Base-by-base conservation (phyloP, 30 jellyfish, hydroid and myxozoan species). In the Hydractinia echinata region DNA sequence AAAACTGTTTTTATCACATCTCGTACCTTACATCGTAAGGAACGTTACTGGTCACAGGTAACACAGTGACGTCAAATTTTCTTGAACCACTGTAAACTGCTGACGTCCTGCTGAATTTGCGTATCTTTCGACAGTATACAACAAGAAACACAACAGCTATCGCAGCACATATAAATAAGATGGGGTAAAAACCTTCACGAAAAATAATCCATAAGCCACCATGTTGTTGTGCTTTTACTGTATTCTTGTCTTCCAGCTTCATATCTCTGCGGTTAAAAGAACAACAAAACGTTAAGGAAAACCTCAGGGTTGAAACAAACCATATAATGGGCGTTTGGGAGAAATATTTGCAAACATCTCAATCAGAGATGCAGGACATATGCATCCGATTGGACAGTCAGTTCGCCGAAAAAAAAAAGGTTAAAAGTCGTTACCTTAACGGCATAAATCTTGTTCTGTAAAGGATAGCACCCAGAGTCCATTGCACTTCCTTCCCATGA, bases 401-500 rank as follows among this genome's bases (percentile, higher is more conserved):
- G 81, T 15, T 19, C 81, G 3, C 0, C 67, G 5, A n/a, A 7
- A n/a, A n/a, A 71, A 9, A 71, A 13, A 55, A 6, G 0, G 13
- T 71, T 5, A n/a, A 8, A 8, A 49, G 39, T 13, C 49, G n/a
- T 10, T 81, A 90, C 97, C 95, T 90, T 55, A 90, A 70, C 18
- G 97, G 95, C 93, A 90, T 85, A 83, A 90, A 90, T 69, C 97
- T 77, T 7, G 97, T 85, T 81, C 97, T 81, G 67, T 91, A 91
- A 14, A 91, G 89, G 81, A 91, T 77, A 7, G 97, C 97, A 52
- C 97, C 97, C 51, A 86, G 76, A 6, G 96, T 86, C 97, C 97
- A 91, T 69, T 91, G 96, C 52, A 91, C 95, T 53, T 86, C 96
- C 62, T 86, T 87, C 39, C 96, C 97, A 67, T 91, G 74, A 16